Conservation (phyloP, 2,113 vertebrate genomes). For the Arvicanthis niloticus region DNA sequence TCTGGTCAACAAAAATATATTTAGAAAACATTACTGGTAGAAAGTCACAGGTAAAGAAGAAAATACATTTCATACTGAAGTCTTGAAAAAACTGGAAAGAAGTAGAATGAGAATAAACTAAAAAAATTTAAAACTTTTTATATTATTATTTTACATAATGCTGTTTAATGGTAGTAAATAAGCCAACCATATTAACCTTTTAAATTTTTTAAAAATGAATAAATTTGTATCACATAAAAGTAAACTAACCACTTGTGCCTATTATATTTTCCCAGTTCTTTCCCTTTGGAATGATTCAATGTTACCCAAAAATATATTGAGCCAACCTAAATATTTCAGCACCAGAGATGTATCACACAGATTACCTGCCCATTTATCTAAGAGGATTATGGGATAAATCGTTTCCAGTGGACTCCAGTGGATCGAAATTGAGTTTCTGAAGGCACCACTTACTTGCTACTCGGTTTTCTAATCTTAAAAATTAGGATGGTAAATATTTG, state of each 20-base stretch:
- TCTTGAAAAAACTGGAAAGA: not conserved
- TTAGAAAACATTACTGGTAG: not conserved
- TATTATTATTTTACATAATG: not conserved
- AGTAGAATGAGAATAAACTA: not conserved
- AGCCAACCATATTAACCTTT: not conserved
- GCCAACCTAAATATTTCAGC: conserved; percentile 57
- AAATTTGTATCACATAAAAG: not conserved
- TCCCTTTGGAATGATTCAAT: conserved; percentile 43
- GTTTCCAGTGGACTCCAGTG: conserved; percentile 72
- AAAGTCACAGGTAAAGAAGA: not conserved
- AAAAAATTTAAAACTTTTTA: not conserved
- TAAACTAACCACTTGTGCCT: conserved; percentile 35
- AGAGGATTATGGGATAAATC: conserved; percentile 84
- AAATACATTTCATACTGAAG: conserved; percentile 15
- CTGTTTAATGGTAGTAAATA: conserved; percentile 37
- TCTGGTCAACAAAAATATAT: conserved; percentile 43
- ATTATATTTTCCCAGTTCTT: not conserved
- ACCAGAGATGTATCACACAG: conserved; percentile 44
- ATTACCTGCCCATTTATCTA: conserved; percentile 80
- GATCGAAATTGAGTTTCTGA: conserved; percentile 78
- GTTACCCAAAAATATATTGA: conserved; percentile 41
- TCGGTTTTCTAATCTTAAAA: conserved; percentile 64
- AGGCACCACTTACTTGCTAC: conserved; percentile 32
- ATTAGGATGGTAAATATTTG: conserved; percentile 54
- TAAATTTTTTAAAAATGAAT: fast-evolving